Evolutionary conservation across 2,797 vertebrate genomes (phyloP).

Genomic region (Coracias cyanogaster): DNA sequence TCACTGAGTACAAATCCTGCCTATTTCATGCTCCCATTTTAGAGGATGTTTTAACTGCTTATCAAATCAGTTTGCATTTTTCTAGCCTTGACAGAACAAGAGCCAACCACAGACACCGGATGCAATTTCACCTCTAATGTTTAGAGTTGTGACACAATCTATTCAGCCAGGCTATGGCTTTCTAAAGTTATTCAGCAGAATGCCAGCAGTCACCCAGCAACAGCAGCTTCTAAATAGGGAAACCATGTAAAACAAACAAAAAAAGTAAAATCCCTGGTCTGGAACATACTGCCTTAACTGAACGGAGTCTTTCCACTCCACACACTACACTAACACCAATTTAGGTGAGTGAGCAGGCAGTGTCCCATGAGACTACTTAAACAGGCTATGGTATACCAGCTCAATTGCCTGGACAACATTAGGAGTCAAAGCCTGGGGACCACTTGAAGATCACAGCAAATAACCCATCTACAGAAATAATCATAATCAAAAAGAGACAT

Average conservation of each 20-base stretch:
- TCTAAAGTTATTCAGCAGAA: constrained; percentile 8
- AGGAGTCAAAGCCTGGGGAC: constrained; percentile 44
- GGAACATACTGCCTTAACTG: constrained; percentile 31
- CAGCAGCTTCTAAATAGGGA: constrained; percentile 23
- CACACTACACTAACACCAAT: not conserved
- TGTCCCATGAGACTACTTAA: not conserved
- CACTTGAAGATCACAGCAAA: constrained; percentile 31
- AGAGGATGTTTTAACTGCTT: not conserved
- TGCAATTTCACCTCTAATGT: not conserved
- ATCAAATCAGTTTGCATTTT: not conserved
- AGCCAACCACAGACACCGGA: not conserved
- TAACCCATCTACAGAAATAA: constrained; percentile 52
- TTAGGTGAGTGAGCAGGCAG: constrained; percentile 30
- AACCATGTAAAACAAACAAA: not conserved
- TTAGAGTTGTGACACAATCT: not conserved
- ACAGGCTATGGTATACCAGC: not conserved
- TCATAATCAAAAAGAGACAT: constrained; percentile 47
- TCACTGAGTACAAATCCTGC: not conserved
- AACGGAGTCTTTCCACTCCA: constrained; percentile 1
- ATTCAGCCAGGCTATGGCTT: not conserved
- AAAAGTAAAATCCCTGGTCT: constrained; percentile 12
- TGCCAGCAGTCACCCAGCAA: constrained; percentile 34
- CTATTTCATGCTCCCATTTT: not conserved
- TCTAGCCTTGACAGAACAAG: constrained; percentile 5
- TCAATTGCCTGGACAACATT: constrained; percentile 40